Evolutionary conservation across 2,113 vertebrate species (phyloP).

Genomic region (Pseudorasbora parva): DNA sequence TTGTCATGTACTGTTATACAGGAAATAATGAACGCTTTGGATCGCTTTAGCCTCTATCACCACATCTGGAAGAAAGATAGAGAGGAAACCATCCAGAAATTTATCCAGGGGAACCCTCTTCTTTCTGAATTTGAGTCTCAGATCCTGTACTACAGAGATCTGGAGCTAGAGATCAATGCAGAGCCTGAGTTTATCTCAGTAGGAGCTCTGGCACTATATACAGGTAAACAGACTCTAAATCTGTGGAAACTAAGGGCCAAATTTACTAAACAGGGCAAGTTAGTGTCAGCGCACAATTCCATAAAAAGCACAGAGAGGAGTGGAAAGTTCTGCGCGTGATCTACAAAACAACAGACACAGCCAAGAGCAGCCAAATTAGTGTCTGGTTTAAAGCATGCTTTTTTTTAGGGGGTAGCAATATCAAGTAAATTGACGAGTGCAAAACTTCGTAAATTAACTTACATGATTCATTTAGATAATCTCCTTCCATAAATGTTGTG

Average conservation of each 20-base stretch:
- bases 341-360: no score
- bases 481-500: no score
- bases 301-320: no score
- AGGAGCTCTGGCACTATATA: constrained; percentile 87
- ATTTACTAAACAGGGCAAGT: no score
- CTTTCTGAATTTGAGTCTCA: constrained; percentile 91
- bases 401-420: no score
- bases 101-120: constrained; percentile 79
- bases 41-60: constrained; percentile 84
- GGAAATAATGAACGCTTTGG: constrained; percentile 83
- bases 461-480: no score
- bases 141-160: constrained; percentile 85
- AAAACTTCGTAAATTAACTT: no score
- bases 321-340: no score
- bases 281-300: not conserved
- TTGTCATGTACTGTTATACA: constrained; percentile 59
- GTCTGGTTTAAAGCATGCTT: no score
- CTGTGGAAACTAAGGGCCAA: not conserved
- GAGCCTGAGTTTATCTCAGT: constrained; percentile 87
- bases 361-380: no score
- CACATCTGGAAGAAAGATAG: constrained; percentile 91
- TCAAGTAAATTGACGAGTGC: no score
- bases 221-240: constrained; percentile 74
- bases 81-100: constrained; percentile 80
- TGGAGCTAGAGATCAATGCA: constrained; percentile 85